phyloP scores from a whole-genome alignment of 1,140 invertebrate species.

The Neodiprion pinetum region DNA sequence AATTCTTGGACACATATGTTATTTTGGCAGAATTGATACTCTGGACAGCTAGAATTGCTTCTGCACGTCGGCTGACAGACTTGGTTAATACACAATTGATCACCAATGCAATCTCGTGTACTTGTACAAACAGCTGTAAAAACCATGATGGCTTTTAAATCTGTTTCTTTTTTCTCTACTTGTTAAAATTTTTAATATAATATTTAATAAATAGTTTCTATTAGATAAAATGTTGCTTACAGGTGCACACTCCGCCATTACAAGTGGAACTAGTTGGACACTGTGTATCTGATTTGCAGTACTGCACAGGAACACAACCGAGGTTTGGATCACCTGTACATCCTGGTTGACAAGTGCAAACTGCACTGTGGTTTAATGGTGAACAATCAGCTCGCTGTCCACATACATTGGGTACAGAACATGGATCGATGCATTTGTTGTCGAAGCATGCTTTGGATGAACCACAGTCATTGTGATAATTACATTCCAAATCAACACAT shows the following conservation, averaged over 20 bases:
- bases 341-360: slow-evolving; percentile 81
- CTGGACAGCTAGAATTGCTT: slow-evolving; percentile 77
- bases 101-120: slow-evolving; percentile 79
- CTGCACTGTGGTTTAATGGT: slow-evolving; percentile 75
- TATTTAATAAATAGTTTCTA: neutral
- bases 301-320: slow-evolving; percentile 80
- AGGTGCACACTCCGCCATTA: slow-evolving; percentile 79
- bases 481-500: slow-evolving; percentile 79
- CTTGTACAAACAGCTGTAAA: slow-evolving; percentile 73
- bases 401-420: slow-evolving; percentile 80
- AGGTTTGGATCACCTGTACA: slow-evolving; percentile 85
- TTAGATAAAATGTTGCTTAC: slow-evolving; percentile 55
- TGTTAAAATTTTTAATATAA: neutral
- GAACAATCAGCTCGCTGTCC: slow-evolving; percentile 79
- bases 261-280: slow-evolving; percentile 84
- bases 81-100: slow-evolving; percentile 81
- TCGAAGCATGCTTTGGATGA: slow-evolving; percentile 76
- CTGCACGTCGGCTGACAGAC: slow-evolving; percentile 83
- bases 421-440: slow-evolving; percentile 82
- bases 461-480: slow-evolving; percentile 78
- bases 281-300: slow-evolving; percentile 77
- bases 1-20: slow-evolving; percentile 83
- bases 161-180: neutral
- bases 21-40: slow-evolving; percentile 82
- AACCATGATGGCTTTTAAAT: slow-evolving; percentile 13